Base-by-base conservation (phyloP, 64 coral and sea anemone genomes). In the Stichodactyla helianthus region DNA sequence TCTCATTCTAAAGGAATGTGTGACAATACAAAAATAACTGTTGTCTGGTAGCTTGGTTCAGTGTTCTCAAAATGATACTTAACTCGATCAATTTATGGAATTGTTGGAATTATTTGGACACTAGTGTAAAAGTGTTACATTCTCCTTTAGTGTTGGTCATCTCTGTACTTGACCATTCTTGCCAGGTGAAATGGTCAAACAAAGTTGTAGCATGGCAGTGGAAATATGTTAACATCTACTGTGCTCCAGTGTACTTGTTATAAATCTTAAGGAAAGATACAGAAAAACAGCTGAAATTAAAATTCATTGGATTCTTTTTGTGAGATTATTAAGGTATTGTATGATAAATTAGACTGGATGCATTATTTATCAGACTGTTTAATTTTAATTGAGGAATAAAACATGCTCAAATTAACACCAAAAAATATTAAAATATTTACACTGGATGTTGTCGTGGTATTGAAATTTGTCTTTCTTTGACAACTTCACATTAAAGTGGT, bases 281-380 rank as follows among this genome's bases (percentile, higher is more conserved):
- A 58, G 14, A 11, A 9, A 9, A 58, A 15, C 14, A 58, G 6
- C 55, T 44, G 35, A 44, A 58, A 58, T 6, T 65, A 20, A 20
- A 65, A 65, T 19, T 20, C 62, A 65, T 20, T 65, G 6, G 17
- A 65, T 19, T 20, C 2, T 6, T 20, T 74, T 28, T 74, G 68
- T 11, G 68, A 27, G 2, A 11, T 74, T 70, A 20, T 70, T 28
- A 11, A 31, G 62, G 27, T 11, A 74, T 74, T 74, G 68, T 74
- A 74, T 74, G 68, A 74, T 74, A 74, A 74, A 27, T 74, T 74
- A 74, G 68, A 74, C 25, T 28, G 68, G 68, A 74, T 74, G 68
- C 68, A 74, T 74, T 74, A 74, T 74, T 74, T 74, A 74, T 74
- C 68, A 74, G n/a, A 74, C 68, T 74, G 68, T 74, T 68, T 68